phyloP scores from a whole-genome alignment of 2,888 invertebrate genomes.

The Macropis europaea region DNA sequence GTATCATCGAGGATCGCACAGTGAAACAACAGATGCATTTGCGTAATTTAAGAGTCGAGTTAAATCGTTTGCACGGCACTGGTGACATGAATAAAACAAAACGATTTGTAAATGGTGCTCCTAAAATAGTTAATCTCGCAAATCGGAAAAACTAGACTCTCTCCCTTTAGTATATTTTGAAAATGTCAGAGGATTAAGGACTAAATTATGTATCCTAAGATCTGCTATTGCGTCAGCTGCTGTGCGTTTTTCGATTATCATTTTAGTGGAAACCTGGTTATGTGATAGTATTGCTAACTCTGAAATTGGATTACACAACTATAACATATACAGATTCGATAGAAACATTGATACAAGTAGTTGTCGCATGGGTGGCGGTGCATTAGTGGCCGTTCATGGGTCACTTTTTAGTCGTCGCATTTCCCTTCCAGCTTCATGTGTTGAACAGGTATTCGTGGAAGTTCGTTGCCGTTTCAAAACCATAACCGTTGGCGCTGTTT shows the following conservation, averaged over 20 bases:
- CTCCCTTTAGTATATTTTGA: slow-evolving; percentile 10
- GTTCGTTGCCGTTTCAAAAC: background rate
- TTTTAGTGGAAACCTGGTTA: slow-evolving; percentile 3
- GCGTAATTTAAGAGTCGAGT: background rate
- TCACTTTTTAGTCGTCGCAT: background rate
- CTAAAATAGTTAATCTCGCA: background rate
- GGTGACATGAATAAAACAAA: background rate
- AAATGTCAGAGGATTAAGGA: slow-evolving; percentile 9
- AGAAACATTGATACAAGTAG: background rate
- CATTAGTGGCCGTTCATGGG: background rate
- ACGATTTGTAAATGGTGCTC: background rate
- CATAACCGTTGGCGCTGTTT: background rate
- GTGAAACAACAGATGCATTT: background rate
- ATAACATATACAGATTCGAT: background rate
- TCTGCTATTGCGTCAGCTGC: background rate
- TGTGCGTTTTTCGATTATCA: background rate
- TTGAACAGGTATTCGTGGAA: slow-evolving; percentile 6
- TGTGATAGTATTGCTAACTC: background rate
- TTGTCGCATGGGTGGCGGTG: background rate
- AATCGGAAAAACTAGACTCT: background rate
- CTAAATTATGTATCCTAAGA: background rate
- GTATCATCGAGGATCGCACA: background rate
- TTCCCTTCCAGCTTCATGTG: background rate
- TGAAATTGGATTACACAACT: background rate
- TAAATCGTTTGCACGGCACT: background rate